Evolutionary conservation across 2,888 invertebrate genomes (phyloP), one percentile per base, ranked within the genome.

Genomic region (Patella pellucida): DNA sequence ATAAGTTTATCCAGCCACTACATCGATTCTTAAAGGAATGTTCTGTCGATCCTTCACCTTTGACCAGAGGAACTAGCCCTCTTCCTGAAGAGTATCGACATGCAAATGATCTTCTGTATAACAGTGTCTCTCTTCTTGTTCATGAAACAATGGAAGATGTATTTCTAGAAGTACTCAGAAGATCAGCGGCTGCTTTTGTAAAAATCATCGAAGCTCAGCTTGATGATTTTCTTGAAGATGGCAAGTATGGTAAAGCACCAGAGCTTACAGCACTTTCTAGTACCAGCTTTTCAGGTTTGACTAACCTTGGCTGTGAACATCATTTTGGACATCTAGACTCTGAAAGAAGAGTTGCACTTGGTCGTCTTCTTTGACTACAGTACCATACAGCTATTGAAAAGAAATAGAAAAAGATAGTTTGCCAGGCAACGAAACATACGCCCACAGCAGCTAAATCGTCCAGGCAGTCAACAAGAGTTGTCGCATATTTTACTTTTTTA

Each of bases 291-390:
- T 76, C 73, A 12, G 77, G 75, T 16, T 7, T 73, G 4, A 79
- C 80, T 9, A 83, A 83, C 56, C 70, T 83, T 3, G 76, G 74
- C 3, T 79, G 79, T 71, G 82, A 82, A n/a, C 83, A 83, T 31
- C 81, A 81, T 72, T 83, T 83, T 78, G 81, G 80, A 7, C 79
- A 82, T 56, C 67, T 82, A 16, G 83, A 82, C 69, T 72, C 74
- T 15, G 78, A n/a, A n/a, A n/a, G n/a, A n/a, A n/a, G n/a, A n/a
- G n/a, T n/a, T n/a, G n/a, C n/a, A n/a, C n/a, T n/a, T n/a, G n/a
- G n/a, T n/a, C n/a, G n/a, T 81, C 56, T 82, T 82, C 41, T 79
- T 81, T 69, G 81, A n/a, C n/a, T n/a, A 83, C 54, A 73, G 79
- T 3, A 77, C 77, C 2, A 69, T 83, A 2, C 82, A 83, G 69